Evolutionary conservation across 2,888 invertebrate species (phyloP), one percentile per base, ranked within the genome.

Genomic region (Eretmocerus hayati): DNA sequence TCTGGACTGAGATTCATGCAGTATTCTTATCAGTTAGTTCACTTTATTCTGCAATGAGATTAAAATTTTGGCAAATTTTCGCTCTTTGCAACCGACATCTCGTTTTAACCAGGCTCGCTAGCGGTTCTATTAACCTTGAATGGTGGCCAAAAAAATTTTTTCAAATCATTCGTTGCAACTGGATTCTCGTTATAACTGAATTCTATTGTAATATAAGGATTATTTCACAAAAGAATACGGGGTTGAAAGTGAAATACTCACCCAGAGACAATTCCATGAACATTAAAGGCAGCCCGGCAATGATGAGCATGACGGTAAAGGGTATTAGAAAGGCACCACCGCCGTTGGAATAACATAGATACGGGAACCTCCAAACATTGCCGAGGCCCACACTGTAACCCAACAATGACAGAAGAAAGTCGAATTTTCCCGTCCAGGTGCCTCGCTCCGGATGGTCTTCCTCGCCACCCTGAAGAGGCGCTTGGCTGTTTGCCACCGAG

Each of bases 251-350:
- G n/a, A n/a, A n/a, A 19, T 1, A 42, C 55, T 56, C 53, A 69
- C 70, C 90, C 54, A 90, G 81, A 0, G 87, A 82, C n/a, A 88
- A 73, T 67, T 90, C 89, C 83, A 88, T 84, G 63, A 88, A 88
- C 80, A 89, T 85, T 6, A 89, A 76, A 21, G 89, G 89, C 46
- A 89, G 73, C 6, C 88, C 88, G 46, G 85, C 86, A 59, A 87
- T 81, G 58, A 89, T 76, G 55, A 90, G 77, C 84, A 89, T 85
- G 52, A 87, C 76, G 49, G 84, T 80, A 66, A 89, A 90, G 9
- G 90, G 90, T 65, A 90, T 85, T 19, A 90, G 78, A 70, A 90
- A 90, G 30, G 87, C 87, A 45, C 87, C 85, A 60, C 85, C 85
- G 38, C 85, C 85, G 66, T 85, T 85, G 55, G 84, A 84, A 67